Evolutionary conservation across 2,888 invertebrate species (phyloP), one percentile per base, ranked within the genome.

Genomic region (Euphydryas editha): DNA sequence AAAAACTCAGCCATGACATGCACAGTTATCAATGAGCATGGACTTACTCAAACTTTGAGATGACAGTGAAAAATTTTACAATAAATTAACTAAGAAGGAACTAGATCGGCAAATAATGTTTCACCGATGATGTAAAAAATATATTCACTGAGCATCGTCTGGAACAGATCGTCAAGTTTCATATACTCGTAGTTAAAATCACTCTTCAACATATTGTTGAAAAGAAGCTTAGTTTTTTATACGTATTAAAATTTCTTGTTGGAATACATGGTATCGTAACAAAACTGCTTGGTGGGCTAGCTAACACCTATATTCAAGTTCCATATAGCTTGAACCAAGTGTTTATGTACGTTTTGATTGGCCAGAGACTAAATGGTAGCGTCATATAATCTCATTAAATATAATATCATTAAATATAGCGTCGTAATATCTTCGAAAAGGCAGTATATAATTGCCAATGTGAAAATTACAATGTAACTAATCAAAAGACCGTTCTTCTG

Each of bases 371-470:
- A 0, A 81, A 84, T 58, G 85, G 88, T 17, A n/a, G n/a, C n/a
- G n/a, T n/a, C n/a, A n/a, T n/a, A n/a, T n/a, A n/a, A n/a, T n/a
- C n/a, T n/a, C n/a, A n/a, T n/a, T n/a, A n/a, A n/a, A n/a, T n/a
- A n/a, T n/a, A n/a, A n/a, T n/a, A n/a, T n/a, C n/a, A n/a, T n/a
- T n/a, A n/a, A n/a, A n/a, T n/a, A n/a, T n/a, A n/a, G n/a, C n/a
- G n/a, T n/a, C n/a, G 85, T 87, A 18, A 71, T 0, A 56, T 62
- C 0, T 87, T 89, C 21, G 83, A 85, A 55, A 64, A 67, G 0
- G 82, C 88, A 0, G 80, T 89, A 0, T 89, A 88, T 42, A 74
- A 75, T 39, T 85, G 84, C 46, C 78, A 84, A 37, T 90, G 89
- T 88, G 88, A 89, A 73, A 82, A 83, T 17, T 87, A 87, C 24